Conservation (phyloP, 1,140 invertebrate species). For the Bombus confusus region DNA sequence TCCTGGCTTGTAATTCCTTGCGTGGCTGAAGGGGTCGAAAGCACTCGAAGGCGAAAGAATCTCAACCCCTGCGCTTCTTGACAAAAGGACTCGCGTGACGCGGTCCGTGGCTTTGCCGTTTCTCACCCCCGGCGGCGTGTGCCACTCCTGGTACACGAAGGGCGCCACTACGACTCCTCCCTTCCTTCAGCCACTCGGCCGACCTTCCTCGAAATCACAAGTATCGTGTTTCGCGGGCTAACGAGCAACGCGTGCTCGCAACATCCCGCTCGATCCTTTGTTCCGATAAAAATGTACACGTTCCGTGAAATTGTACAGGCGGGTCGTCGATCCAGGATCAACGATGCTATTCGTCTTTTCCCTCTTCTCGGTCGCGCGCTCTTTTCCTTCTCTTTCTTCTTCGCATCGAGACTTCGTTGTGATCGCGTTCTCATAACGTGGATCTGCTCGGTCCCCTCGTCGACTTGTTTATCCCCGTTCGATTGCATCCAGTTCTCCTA, state of each 20-base stretch:
- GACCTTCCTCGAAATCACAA: slow-evolving; percentile 21
- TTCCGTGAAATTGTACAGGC: background rate
- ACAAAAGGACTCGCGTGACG: slow-evolving; percentile 36
- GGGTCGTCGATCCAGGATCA: background rate
- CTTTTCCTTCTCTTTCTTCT: too few species aligned
- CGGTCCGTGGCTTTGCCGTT: background rate
- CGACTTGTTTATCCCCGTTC: too few species aligned
- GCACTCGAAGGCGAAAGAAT: slow-evolving; percentile 15
- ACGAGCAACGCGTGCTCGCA: slow-evolving; percentile 15
- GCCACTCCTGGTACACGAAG: background rate
- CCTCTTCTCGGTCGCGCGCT: too few species aligned
- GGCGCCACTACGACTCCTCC: slow-evolving; percentile 1
- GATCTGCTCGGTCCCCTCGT: too few species aligned
- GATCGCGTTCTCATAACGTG: too few species aligned
- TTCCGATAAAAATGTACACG: background rate
- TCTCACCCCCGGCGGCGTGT: slow-evolving; percentile 26
- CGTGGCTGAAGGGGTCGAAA: slow-evolving; percentile 3
- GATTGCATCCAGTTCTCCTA: too few species aligned
- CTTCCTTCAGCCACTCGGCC: slow-evolving; percentile 16
- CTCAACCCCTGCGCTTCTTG: slow-evolving; percentile 9
- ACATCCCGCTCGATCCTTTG: background rate
- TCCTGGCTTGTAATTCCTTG: slow-evolving; percentile 25
- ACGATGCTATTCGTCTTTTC: background rate
- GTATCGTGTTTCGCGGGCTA: slow-evolving; percentile 29
- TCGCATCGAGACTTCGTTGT: too few species aligned